Percentiles rank a stretch among this genome's conserved stretches.
Conservation (phyloP, 1,140 invertebrate genomes). For the Euura lappo region DNA sequence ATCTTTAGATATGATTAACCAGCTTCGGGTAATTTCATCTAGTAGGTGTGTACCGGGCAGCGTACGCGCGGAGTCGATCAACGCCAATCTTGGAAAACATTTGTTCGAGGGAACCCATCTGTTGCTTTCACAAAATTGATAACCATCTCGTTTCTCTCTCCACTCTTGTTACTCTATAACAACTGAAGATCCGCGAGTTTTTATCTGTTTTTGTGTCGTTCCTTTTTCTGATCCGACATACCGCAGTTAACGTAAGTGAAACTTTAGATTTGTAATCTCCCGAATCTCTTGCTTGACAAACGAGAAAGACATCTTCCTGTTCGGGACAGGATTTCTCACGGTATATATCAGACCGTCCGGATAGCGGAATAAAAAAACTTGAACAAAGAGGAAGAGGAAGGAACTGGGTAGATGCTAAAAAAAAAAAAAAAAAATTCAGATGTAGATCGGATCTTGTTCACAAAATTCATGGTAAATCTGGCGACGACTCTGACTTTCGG, state of each 20-base stretch:
- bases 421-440: too few species aligned
- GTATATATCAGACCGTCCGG: too few species aligned
- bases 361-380: too few species aligned
- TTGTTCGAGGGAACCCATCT: background rate
- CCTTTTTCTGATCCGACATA: background rate
- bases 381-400: too few species aligned
- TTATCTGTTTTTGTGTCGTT: background rate
- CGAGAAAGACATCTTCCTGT: too few species aligned
- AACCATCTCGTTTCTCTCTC: background rate
- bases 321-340: too few species aligned
- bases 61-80: background rate
- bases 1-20: background rate
- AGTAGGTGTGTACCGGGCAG: background rate
- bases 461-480: too few species aligned
- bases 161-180: background rate
- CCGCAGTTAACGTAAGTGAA: background rate
- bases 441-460: too few species aligned
- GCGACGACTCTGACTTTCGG: too few species aligned
- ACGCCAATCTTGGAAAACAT: background rate
- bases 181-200: background rate
- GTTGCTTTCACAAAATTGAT: background rate
- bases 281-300: too few species aligned
- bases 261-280: too few species aligned
- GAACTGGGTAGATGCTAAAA: too few species aligned
- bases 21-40: background rate